A percentile compares a stretch with the other conserved stretches of the same genome.
Conservation (phyloP, 92 coral and sea anemone genomes). For the Anthopleura xanthogrammica region DNA sequence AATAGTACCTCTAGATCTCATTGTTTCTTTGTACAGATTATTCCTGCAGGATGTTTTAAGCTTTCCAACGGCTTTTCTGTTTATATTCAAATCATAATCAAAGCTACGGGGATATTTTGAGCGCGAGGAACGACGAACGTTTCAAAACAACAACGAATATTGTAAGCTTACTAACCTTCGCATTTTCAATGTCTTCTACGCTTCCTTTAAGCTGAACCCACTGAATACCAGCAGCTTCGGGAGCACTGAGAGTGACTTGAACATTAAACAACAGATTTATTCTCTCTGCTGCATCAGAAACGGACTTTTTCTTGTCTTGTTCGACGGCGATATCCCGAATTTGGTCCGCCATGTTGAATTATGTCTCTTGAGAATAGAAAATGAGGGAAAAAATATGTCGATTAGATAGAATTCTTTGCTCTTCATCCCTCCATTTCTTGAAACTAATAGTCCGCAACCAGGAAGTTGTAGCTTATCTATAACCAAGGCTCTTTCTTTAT, state of each 20-base stretch:
- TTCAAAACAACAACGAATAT: not conserved
- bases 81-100: not conserved
- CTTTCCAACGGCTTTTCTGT: constrained; percentile 7
- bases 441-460: constrained; percentile 2
- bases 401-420: not conserved
- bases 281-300: constrained; percentile 58
- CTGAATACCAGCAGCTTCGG: constrained; percentile 61
- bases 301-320: constrained; percentile 56
- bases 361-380: not conserved
- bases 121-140: not conserved
- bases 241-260: constrained; percentile 59
- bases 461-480: constrained; percentile 8
- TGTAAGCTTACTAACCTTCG: constrained; percentile 52
- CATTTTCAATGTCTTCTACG: constrained; percentile 40
- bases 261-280: constrained; percentile 67
- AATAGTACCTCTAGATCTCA: too few species aligned
- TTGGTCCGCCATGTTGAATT: constrained; percentile 55
- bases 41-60: not conserved
- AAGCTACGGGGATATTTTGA: not conserved
- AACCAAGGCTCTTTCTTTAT: constrained; percentile 3
- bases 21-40: not conserved
- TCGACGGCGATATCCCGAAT: constrained; percentile 74
- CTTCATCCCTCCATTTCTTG: not conserved
- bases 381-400: not conserved
- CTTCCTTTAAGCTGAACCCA: constrained; percentile 73